Evolutionary conservation across 2,113 vertebrate species (phyloP).

Genomic region (Dipodomys merriami): DNA sequence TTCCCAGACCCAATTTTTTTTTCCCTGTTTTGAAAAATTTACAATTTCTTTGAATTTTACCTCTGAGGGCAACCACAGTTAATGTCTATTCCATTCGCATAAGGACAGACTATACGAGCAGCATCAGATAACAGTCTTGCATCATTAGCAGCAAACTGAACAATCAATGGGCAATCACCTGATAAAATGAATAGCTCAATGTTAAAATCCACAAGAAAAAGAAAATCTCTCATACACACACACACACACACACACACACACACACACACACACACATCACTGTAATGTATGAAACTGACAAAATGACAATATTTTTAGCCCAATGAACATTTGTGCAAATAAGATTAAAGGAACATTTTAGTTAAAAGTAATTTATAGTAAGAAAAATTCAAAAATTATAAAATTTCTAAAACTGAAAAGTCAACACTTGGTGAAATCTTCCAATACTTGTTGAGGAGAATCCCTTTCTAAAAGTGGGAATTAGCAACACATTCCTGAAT

Average conservation of each 20-base stretch:
- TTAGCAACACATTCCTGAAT: slow-evolving; percentile 29
- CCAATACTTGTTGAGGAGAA: background rate
- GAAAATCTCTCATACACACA: background rate
- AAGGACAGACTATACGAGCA: slow-evolving; percentile 91
- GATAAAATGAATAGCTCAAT: slow-evolving; percentile 70
- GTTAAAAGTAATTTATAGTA: slow-evolving; percentile 43
- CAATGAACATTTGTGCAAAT: slow-evolving; percentile 50
- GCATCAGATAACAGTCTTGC: slow-evolving; percentile 94
- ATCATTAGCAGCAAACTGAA: slow-evolving; percentile 97
- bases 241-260: background rate
- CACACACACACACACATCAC: background rate
- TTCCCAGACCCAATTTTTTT: too few relatives aligned
- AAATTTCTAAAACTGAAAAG: slow-evolving; percentile 37
- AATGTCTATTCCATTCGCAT: slow-evolving; percentile 95
- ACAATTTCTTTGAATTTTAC: slow-evolving; percentile 84
- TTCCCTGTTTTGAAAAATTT: slow-evolving; percentile 53
- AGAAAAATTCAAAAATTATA: slow-evolving; percentile 29
- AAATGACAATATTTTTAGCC: slow-evolving; percentile 7
- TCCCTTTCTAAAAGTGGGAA: background rate
- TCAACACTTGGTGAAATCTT: background rate
- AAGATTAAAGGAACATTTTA: slow-evolving; percentile 9
- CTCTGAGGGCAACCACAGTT: slow-evolving; percentile 99
- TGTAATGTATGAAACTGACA: slow-evolving; percentile 11
- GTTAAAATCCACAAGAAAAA: slow-evolving; percentile 70
- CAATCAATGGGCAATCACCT: slow-evolving; percentile 96